A percentile compares a stretch with the other conserved stretches of the same genome.
These are phyloP conservation scores for Galerucella nymphaeae DNA, from an alignment of 2,888 invertebrate species.

Conservation along the genomic window DNA sequence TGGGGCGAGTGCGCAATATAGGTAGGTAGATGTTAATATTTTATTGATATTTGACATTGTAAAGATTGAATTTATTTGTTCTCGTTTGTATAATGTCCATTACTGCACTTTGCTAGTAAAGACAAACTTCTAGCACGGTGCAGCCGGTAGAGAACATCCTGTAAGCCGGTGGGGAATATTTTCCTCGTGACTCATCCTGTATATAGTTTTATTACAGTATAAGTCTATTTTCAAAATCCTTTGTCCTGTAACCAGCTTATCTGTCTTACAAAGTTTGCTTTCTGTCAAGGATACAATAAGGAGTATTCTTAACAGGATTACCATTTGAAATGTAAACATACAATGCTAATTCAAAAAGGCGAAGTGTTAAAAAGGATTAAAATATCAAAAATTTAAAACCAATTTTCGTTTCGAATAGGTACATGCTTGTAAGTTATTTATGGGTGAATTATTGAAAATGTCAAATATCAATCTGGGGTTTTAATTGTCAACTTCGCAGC, in stretches of 20 bases:
- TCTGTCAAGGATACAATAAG: neutral
- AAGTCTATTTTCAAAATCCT: neutral
- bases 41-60: too few relatives aligned
- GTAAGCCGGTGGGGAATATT: too few relatives aligned
- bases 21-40: too few relatives aligned
- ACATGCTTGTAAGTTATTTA: slow-evolving; percentile 28
- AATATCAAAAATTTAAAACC: slow-evolving; percentile 41
- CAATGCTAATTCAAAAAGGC: slow-evolving; percentile 32
- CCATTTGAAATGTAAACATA: slow-evolving; percentile 40
- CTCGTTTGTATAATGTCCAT: too few relatives aligned
- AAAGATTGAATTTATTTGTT: too few relatives aligned
- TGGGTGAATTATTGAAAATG: slow-evolving; percentile 16
- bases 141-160: too few relatives aligned
- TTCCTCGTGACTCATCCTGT: too few relatives aligned
- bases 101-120: too few relatives aligned
- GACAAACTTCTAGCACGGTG: too few relatives aligned
- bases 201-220: neutral
- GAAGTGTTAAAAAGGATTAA: slow-evolving; percentile 35
- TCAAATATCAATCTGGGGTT: slow-evolving; percentile 11
- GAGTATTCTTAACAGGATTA: slow-evolving; percentile 37
- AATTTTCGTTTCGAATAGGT: slow-evolving; percentile 41
- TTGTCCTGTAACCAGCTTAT: neutral
- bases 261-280: neutral
- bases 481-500: neutral
- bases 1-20: too few relatives aligned